Evolutionary conservation across 1,140 invertebrate genomes (phyloP).

Genomic region (Chrysopa pallens): DNA sequence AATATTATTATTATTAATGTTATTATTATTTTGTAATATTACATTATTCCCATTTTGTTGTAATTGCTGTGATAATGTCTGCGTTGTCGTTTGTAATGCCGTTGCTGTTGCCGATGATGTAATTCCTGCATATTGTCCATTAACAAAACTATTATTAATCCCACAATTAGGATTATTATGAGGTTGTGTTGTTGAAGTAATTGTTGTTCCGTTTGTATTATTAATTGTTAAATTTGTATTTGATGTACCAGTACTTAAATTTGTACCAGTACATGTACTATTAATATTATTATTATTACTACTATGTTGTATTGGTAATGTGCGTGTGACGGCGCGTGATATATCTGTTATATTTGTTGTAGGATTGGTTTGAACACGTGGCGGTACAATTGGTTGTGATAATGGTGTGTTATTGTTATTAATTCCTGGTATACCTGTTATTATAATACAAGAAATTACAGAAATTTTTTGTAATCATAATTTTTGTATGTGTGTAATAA

Average conservation of each 20-base stretch:
- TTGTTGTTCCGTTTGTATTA: background rate
- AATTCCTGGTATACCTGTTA: background rate
- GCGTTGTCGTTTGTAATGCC: background rate
- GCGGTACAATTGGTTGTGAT: slow-evolving; percentile 19
- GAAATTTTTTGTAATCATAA: too few relatives aligned
- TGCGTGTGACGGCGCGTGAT: too few relatives aligned
- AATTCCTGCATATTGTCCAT: background rate
- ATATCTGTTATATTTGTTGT: background rate
- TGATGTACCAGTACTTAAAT: background rate
- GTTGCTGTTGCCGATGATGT: slow-evolving; percentile 1
- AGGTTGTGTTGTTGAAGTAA: background rate
- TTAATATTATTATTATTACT: too few relatives aligned
- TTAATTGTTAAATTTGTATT: background rate
- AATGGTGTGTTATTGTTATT: slow-evolving; percentile 5
- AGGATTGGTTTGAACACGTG: background rate
- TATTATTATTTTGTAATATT: too few relatives aligned
- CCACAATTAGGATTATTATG: background rate
- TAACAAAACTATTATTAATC: background rate
- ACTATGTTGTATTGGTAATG: too few relatives aligned
- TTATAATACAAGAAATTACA: too few relatives aligned
- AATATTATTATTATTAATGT: too few relatives aligned
- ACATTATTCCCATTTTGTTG: background rate
- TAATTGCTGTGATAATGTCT: background rate
- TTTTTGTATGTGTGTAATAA: too few relatives aligned
- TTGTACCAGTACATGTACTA: background rate